Evolutionary conservation across 2,797 vertebrate genomes (phyloP).

Genomic region (Sternarchorhynchus goeldii): DNA sequence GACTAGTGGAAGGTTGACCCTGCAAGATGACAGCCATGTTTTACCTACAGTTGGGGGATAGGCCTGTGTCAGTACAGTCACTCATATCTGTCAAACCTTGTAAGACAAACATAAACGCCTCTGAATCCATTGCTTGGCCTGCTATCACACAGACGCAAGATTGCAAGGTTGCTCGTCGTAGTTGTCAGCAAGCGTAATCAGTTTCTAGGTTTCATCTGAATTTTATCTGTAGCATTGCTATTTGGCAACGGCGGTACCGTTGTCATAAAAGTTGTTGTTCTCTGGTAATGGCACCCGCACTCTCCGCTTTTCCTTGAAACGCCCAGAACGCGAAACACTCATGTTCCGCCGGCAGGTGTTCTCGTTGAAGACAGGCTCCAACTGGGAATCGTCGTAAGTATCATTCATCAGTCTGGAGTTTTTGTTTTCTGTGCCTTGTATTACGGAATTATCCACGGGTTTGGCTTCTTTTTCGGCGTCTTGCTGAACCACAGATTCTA

Average conservation of each 20-base stretch:
- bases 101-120: not conserved
- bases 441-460: constrained; percentile 7
- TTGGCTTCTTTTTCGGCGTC: constrained; percentile 50
- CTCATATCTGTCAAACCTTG: not conserved
- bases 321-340: constrained; percentile 81
- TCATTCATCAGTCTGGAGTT: constrained; percentile 47
- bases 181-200: not conserved
- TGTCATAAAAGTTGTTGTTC: constrained; percentile 72
- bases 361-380: constrained; percentile 62
- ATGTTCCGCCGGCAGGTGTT: constrained; percentile 76
- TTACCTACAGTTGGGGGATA: not conserved
- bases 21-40: not conserved
- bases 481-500: constrained; percentile 58
- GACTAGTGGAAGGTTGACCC: not conserved
- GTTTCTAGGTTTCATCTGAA: too few relatives aligned
- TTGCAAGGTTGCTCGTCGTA: too few relatives aligned
- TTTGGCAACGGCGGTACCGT: constrained; percentile 53
- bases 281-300: constrained; percentile 75
- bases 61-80: not conserved
- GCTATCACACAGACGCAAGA: not conserved
- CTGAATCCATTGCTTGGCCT: not conserved
- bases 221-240: constrained; percentile 27
- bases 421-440: constrained; percentile 67
- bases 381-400: constrained; percentile 57
- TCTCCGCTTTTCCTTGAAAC: constrained; percentile 83